Evolutionary conservation across 2,113 vertebrate species (phyloP), one percentile per base, ranked within the genome.

Genomic region (Crotalus helleri): DNA sequence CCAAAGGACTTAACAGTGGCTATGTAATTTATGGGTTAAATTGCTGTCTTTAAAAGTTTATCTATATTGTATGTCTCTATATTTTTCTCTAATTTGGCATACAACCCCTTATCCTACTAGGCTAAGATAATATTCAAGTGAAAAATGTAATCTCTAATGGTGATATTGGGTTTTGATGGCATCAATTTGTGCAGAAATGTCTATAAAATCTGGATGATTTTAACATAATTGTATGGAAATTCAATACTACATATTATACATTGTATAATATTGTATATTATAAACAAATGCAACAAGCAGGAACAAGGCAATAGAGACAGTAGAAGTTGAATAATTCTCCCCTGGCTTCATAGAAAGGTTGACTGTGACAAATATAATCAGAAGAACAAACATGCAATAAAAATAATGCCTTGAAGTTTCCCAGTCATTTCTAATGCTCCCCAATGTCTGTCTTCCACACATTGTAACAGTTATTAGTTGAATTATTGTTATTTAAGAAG

Each of bases 391-490:
- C 19, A 59, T 89, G 88, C 64, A 92, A 49, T 26, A 93, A 1
- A 90, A 51, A 92, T 21, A 95, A 91, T 94, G 53, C 44, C 29
- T 92, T 12, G 0, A 88, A 44, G 2, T 94, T 93, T 93, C 64
- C 91, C 11, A 86, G 29, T 87, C 93, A 23, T 89, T 93, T 91
- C 58, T 2, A 15, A n/a, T 92, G 91, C 95, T 64, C 55, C 59
- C 21, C 85, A 57, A 21, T 93, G 81, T 19, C 57, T 90, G 92
- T 1, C 15, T 90, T 39, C n/a, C 87, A 19, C 2, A 91, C 58
- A 85, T 94, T 92, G 94, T 90, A 94, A 93, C 1, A 21, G 2
- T 96, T 91, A 90, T 95, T 93, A 94, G 86, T 58, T 90, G 29
- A 87, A 81, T 64, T 19, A 92, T 93, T 85, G n/a, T 51, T 93